Base-by-base conservation (phyloP, 1,140 invertebrate species). In the Maniola jurtina region DNA sequence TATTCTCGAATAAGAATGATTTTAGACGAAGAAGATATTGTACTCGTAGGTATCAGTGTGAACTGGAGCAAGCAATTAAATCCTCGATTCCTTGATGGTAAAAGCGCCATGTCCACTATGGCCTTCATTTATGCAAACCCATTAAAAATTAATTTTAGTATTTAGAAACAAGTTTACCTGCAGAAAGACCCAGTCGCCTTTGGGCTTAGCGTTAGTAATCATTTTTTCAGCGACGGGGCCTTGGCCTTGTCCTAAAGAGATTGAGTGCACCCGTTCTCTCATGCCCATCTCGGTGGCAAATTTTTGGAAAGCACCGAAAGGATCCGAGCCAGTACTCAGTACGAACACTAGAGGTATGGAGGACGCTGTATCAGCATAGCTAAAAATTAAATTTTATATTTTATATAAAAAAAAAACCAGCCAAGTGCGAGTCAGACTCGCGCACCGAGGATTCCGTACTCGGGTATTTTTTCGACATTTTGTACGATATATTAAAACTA, bases 241-340 rank as follows among this genome's bases (percentile, higher is more conserved):
- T 88, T 98, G 97, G 0, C 97, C 97, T 91, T 98, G 97, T 0
- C 97, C 97, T 8, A 98, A 86, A 0, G 97, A 98, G 68, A 98
- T 95, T 0, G 96, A 96, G 71, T 95, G 94, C 63, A 97, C 93
- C 72, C 94, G 94, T 0, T 96, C 94, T 8, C 92, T 92, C 85
- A 94, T 96, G 10, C 94, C 94, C 92, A 94, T 94, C 77, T 98
- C 96, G 1, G 92, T 92, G 7, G 97, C 96, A 84, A 97, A 97
- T 78, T 94, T 93, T 54, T 95, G 93, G 71, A 97, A 95, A 0
- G 93, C 92, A 6, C 94, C 93, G 86, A 98, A 97, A 0, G 97
- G 97, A 93, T 98, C 97, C 0, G 96, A 96, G 5, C 97, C 97
- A 34, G 96, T 95, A 59, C 96, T 98, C n/a, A 98, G 88, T 0